Conservation (phyloP, 92 coral and sea anemone species). For the Pocillopora grandis region DNA sequence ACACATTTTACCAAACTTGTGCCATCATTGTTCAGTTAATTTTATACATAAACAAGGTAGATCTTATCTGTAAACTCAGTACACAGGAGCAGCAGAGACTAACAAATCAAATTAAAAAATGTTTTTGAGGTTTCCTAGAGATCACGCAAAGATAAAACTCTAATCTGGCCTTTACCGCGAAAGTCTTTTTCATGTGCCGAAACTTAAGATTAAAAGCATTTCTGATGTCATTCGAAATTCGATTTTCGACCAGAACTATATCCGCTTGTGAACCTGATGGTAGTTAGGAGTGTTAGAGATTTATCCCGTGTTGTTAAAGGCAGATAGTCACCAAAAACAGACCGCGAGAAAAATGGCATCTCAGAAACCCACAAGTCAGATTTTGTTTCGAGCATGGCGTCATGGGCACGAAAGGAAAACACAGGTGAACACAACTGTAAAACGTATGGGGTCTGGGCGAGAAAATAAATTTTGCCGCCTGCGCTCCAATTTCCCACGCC, state of each 20-base stretch:
- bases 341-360: no score
- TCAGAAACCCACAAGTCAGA: no score
- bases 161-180: neutral
- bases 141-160: neutral
- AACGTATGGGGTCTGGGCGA: no score
- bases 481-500: no score
- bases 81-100: neutral
- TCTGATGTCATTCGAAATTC: neutral
- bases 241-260: neutral
- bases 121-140: neutral
- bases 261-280: neutral
- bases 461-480: no score
- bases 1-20: neutral
- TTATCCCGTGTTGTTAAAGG: neutral
- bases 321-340: no score
- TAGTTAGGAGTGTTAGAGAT: neutral
- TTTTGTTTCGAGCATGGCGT: no score
- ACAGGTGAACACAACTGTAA: no score
- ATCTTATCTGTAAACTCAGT: neutral
- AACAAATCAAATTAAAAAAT: neutral
- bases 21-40: no score
- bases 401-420: no score
- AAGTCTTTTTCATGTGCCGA: neutral
- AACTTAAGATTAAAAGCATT: neutral
- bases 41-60: neutral